Base-by-base conservation (phyloP, 2,888 invertebrate genomes). In the Noctua fimbriata region DNA sequence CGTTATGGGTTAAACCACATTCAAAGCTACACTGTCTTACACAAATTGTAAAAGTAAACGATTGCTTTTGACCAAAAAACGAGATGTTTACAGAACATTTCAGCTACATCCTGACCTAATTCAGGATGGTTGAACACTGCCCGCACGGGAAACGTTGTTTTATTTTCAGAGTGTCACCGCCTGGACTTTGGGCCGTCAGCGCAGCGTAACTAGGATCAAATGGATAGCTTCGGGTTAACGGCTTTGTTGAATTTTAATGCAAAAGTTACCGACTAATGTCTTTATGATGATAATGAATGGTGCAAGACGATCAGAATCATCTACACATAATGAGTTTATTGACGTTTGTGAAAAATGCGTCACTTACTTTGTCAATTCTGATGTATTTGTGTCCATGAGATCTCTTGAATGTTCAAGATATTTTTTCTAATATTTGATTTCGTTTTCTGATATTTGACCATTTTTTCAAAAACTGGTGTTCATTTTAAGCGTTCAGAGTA, bases 91-190 rank as follows among this genome's bases (percentile, higher is more conserved):
- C 9, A 7, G 4, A 58, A 44, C 44, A 7, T 49, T 52, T 14
- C 63, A 41, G n/a, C 63, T 16, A 18, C 7, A 36, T 44, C n/a
- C 69, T 82, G 69, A 49, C 73, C 63, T 24, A 28, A 72, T 69
- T 80, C 63, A 28, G n/a, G 24, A 32, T 24, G 73, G 73, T 14
- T 58, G 73, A 63, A 81, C 65, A 28, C 49, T 70, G 85, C 81
- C 82, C 85, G 36, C 69, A 63, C 10, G 4, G 28, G 52, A 32
- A 1, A 16, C 6, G 12, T 65, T 73, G 69, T 85, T 82, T 85
- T 82, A 81, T 82, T 82, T 85, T 49, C 32, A 12, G 4, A 41
- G 28, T 49, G 63, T 49, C 82, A 63, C 66, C 52, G 79, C 21
- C 16, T 16, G 5, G 44, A n/a, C 55, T 28, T 24, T 12, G 49